phyloP scores from a whole-genome alignment of 1,140 invertebrate species.

The Hetaerina americana region DNA sequence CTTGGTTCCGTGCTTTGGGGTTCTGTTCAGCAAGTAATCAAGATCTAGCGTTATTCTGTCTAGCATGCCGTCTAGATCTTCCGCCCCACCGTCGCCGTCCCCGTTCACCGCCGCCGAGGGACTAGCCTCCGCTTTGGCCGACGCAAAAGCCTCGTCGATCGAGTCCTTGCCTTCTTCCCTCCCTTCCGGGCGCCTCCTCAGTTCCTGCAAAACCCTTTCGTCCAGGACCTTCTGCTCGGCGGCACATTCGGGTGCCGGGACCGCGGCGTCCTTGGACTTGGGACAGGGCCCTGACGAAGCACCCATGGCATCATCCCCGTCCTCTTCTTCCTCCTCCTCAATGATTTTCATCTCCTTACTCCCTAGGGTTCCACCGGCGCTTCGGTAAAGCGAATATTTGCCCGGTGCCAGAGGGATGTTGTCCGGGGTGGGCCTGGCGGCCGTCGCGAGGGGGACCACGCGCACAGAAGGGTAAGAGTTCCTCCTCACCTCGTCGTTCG shows the following conservation, averaged over 20 bases:
- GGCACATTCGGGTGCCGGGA: too few relatives aligned
- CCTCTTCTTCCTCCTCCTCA: not conserved
- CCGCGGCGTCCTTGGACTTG: not conserved
- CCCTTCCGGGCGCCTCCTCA: not conserved
- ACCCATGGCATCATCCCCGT: not conserved
- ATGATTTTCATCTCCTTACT: not conserved
- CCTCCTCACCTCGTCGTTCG: not conserved
- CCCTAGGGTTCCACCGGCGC: not conserved
- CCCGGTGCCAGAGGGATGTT: not conserved
- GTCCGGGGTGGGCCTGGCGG: not conserved
- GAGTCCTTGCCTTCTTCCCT: not conserved
- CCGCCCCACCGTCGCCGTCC: slow-evolving; percentile 12
- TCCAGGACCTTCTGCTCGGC: not conserved
- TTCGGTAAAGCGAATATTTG: not conserved
- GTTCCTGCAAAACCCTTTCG: not conserved
- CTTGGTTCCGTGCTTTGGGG: not conserved
- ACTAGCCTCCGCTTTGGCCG: not conserved
- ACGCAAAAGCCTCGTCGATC: not conserved
- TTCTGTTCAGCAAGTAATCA: slow-evolving; percentile 57
- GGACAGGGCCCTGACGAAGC: not conserved
- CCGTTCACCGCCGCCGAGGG: not conserved
- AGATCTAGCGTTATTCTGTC: slow-evolving; percentile 59
- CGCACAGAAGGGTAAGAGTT: not conserved
- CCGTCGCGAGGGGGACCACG: not conserved
- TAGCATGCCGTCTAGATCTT: slow-evolving; percentile 39